These are phyloP conservation scores for Sorex maritimensis DNA, from an alignment of 2,797 vertebrate genomes.

Conservation along the genomic window DNA sequence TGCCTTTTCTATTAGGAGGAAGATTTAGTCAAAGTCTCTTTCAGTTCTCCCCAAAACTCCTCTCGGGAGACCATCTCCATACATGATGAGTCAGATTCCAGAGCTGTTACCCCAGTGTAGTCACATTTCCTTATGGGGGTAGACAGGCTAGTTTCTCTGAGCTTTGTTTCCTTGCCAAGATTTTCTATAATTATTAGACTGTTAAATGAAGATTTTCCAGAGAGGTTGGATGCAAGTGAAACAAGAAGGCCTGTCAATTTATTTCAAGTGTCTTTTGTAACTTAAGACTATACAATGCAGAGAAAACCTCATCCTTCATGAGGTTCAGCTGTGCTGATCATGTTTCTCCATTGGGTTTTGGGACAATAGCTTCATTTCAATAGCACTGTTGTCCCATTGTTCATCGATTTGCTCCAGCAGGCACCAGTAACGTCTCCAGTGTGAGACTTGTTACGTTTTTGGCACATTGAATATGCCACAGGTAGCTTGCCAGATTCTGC, in stretches of 20 bases:
- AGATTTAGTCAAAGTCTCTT: not conserved
- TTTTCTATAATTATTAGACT: conserved; percentile 38
- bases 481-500: too few relatives aligned
- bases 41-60: not conserved
- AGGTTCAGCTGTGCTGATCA: not conserved
- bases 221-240: not conserved
- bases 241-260: not conserved
- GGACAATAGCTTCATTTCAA: conserved; percentile 32
- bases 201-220: conserved; percentile 34
- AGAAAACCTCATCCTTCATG: not conserved
- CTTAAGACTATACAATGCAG: not conserved
- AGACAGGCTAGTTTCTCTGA: not conserved
- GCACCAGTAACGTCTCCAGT: too few relatives aligned
- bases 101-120: not conserved
- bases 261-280: conserved; percentile 6
- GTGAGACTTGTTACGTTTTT: too few relatives aligned
- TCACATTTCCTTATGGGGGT: conserved; percentile 15
- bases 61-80: too few relatives aligned
- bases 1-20: not conserved
- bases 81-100: too few relatives aligned
- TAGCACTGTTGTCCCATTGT: not conserved
- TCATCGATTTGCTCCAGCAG: too few relatives aligned
- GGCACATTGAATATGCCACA: too few relatives aligned
- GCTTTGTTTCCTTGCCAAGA: conserved; percentile 28
- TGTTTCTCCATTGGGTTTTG: not conserved